phyloP scores from a whole-genome alignment of 1,140 invertebrate genomes.

The Arion vulgaris region DNA sequence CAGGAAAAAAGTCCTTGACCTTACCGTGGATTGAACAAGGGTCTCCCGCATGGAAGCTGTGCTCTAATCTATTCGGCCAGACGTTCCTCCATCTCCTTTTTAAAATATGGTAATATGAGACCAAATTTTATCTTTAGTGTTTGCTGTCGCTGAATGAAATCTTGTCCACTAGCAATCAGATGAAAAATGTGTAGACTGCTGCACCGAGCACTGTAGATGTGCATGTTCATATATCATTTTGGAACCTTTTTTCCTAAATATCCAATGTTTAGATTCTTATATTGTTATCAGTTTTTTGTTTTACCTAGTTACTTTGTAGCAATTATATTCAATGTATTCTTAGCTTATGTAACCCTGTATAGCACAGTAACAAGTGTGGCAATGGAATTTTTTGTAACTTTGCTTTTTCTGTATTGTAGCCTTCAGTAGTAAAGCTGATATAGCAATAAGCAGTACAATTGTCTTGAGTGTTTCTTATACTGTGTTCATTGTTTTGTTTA shows the following conservation, averaged over 20 bases:
- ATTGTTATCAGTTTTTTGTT: not conserved
- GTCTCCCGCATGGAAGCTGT: too few species aligned
- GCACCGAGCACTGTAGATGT: constrained; percentile 43
- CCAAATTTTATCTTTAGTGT: too few species aligned
- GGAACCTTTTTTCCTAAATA: not conserved
- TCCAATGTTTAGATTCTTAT: not conserved
- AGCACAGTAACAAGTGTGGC: not conserved
- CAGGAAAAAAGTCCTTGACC: too few species aligned
- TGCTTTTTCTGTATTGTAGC: not conserved
- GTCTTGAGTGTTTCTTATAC: not conserved
- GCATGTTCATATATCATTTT: constrained; percentile 16
- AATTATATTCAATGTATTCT: not conserved
- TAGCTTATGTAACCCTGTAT: not conserved
- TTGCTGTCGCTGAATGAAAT: constrained; percentile 7
- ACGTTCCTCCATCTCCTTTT: too few species aligned
- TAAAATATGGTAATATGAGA: too few species aligned
- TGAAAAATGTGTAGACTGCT: constrained; percentile 63
- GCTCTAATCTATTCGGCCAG: too few species aligned
- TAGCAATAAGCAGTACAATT: not conserved
- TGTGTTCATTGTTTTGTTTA: too few species aligned
- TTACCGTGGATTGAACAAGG: too few species aligned
- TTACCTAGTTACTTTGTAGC: not conserved
- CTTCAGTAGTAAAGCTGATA: not conserved
- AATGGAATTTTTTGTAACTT: not conserved
- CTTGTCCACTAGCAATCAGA: constrained; percentile 9